phyloP scores from a whole-genome alignment of 1,140 invertebrate genomes.

The Tyrophagus putrescentiae region DNA sequence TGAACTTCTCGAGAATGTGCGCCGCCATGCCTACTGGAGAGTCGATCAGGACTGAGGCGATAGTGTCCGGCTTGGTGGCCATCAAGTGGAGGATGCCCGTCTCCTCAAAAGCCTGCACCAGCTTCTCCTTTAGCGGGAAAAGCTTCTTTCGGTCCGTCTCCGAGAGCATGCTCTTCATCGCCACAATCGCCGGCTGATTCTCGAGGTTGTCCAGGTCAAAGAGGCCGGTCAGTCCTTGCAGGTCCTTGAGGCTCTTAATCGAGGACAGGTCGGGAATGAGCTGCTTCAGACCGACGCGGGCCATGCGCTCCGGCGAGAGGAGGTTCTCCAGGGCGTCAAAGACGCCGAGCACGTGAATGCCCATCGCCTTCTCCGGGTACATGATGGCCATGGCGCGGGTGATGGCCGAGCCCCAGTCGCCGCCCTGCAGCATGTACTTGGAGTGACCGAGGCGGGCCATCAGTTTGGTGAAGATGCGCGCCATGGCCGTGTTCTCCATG shows the following conservation, averaged over 20 bases:
- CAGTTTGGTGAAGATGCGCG: constrained; percentile 57
- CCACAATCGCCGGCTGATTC: too few relatives aligned
- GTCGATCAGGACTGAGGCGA: constrained; percentile 42
- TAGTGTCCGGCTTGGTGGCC: constrained; percentile 73
- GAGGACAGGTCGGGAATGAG: neutral
- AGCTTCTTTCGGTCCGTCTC: constrained; percentile 33
- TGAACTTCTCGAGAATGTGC: constrained; percentile 73
- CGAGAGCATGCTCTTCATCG: constrained; percentile 42
- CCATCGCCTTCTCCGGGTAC: neutral
- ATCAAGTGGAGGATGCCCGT: constrained; percentile 60
- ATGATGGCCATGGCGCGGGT: constrained; percentile 14
- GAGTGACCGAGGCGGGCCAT: constrained; percentile 60
- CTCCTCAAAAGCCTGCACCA: constrained; percentile 45
- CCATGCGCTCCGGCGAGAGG: neutral
- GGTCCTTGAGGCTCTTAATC: neutral
- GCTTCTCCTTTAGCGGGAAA: constrained; percentile 33
- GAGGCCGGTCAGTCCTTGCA: neutral
- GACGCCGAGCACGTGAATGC: neutral
- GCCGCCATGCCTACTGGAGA: constrained; percentile 30
- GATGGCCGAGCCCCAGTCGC: constrained; percentile 45
- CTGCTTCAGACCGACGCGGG: neutral
- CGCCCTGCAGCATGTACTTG: constrained; percentile 65
- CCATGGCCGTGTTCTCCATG: constrained; percentile 40
- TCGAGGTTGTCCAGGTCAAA: too few relatives aligned
- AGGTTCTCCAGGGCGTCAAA: neutral